Evolutionary conservation across 2,113 vertebrate genomes (phyloP), one percentile per base, ranked within the genome.

Genomic region (Oceanodroma tethys): DNA sequence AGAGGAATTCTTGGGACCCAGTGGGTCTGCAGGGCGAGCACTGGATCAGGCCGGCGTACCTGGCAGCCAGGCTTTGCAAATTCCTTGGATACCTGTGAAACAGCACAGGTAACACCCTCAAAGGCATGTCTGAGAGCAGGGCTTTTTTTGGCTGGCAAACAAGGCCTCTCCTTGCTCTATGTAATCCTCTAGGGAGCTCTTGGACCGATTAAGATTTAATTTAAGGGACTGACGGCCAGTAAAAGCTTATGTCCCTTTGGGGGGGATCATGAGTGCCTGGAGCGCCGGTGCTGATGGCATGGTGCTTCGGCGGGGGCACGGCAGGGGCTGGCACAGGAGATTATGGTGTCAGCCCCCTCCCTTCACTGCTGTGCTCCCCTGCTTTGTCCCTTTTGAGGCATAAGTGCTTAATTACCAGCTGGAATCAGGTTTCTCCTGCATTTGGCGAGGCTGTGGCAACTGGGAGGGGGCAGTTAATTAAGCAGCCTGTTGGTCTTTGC

Each of bases 381-480:
- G 87, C 85, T 60, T 27, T 0, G 0, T 74, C 78, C 43, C n/a
- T 71, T 45, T 66, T 2, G 3, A 43, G 38, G 67, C 16, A 0
- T 14, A 50, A 82, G 15, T 47, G 86, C 65, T 88, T 86, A 66
- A 93, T 95, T 91, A 68, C n/a, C 55, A 59, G 30, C 22, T 74
- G 65, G 47, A 96, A 86, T 92, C 0, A 0, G 16, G 52, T 87
- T 91, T 88, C 82, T 56, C 40, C 65, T 91, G 91, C 52, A 0
- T 83, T 86, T 95, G 90, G 80, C 18, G 23, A 74, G 50, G 88
- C 75, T 80, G 63, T 95, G 86, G 86, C 68, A 67, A 74, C 10
- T 19, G 76, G 70, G 91, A 95, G 88, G 73, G 59, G 50, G 50
- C 66, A 59, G 80, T 95, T 95, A 74, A 94, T 93, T 91, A 78